Base-by-base conservation (phyloP, 2,113 vertebrate genomes). In the Nicator chloris region DNA sequence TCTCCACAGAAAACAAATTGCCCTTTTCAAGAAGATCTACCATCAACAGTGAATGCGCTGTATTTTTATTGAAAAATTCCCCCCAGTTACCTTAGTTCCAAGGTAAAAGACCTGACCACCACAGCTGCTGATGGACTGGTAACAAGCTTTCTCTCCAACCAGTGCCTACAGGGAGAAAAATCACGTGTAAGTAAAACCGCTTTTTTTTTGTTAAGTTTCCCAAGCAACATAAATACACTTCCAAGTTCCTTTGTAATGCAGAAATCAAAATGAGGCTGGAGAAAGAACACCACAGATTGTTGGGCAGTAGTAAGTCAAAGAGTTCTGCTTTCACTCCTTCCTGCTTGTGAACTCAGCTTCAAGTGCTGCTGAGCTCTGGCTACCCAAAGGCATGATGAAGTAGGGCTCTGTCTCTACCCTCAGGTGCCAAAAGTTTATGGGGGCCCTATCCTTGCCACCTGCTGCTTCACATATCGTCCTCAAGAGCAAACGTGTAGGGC, bases 71-170 rank as follows among this genome's bases (percentile, higher is more conserved):
- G n/a, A 60, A 39, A 77, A 78, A 18, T 26, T 71, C 6, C 13
- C 31, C 28, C 33, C 22, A 13, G 81, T 93, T 98, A 99, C 99
- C 98, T 99, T 99, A 21, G 99, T 99, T 88, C 99, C 99, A 92
- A 99, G 97, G 95, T 99, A 99, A 92, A 99, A 98, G 50, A 99
- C 98, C 96, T 99, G 99, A 44, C 99, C 99, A n/a, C 98, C 98
- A 42, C 98, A 98, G 97, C 98, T 99, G 61, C 98, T 99, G 73
- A 99, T 99, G 14, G 99, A 99, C 93, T 99, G 99, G 64, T 99
- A 99, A 83, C 99, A 99, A 83, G 99, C 99, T 90, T 99, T 99
- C 88, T 99, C 99, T 94, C 99, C 99, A 35, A 99, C 99, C 81
- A 99, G 73, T 30, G 99, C 99, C 99, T 99, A 91, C n/a, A 73